Conservation (phyloP, 2,797 vertebrate genomes). For the Intellagama lesueurii region DNA sequence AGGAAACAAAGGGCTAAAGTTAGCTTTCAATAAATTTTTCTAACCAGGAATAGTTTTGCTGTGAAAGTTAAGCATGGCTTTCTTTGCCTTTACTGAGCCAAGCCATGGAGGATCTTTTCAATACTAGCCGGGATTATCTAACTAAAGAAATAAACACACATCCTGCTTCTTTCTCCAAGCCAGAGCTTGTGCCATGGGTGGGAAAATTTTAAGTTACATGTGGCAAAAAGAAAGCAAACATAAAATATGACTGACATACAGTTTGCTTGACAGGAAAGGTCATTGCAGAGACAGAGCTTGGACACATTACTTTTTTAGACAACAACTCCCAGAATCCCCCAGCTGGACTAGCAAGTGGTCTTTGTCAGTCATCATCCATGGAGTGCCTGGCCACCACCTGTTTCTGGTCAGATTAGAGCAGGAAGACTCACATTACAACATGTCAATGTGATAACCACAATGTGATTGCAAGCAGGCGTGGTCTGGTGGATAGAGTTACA, state of each 20-base stretch:
- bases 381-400: background rate
- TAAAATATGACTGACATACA: background rate
- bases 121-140: background rate
- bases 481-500: no score
- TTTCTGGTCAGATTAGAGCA: background rate
- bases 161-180: constrained; percentile 11
- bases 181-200: background rate
- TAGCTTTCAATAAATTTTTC: constrained; percentile 55
- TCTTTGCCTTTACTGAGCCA: background rate
- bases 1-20: constrained; percentile 50
- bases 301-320: no score
- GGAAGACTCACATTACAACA: background rate
- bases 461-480: no score
- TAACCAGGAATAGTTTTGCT: constrained; percentile 30
- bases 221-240: background rate
- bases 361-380: no score
- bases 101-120: constrained; percentile 19
- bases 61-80: background rate
- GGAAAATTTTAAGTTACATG: background rate
- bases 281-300: background rate
- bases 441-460: background rate
- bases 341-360: no score
- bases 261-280: constrained; percentile 39
- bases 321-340: no score
- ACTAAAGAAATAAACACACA: constrained; percentile 1